phyloP scores from a whole-genome alignment of 2,888 invertebrate species.

The Athalia rosae region DNA sequence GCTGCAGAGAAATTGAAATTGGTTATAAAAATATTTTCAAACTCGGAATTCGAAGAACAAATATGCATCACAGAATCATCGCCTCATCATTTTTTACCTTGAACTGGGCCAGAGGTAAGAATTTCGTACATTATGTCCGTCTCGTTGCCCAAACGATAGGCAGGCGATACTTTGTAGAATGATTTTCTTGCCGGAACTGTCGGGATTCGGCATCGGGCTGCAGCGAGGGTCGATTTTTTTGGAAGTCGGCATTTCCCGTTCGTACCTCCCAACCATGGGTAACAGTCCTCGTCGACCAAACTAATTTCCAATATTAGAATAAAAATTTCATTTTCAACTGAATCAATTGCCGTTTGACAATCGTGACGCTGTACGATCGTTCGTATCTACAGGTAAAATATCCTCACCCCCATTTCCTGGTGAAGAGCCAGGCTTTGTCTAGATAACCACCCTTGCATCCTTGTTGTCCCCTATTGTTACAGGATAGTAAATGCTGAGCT shows the following conservation, averaged over 20 bases:
- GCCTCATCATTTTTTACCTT: conserved; percentile 78
- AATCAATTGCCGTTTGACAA: not conserved
- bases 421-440: conserved; percentile 94
- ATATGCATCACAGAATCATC: no score
- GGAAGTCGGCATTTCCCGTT: conserved; percentile 81
- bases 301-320: conserved; percentile 73
- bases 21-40: not conserved
- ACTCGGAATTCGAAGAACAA: not conserved
- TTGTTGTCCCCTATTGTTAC: conserved; percentile 84
- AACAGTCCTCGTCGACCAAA: conserved; percentile 89
- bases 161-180: conserved; percentile 84
- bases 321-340: conserved; percentile 15
- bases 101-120: conserved; percentile 92
- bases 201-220: conserved; percentile 77
- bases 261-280: conserved; percentile 82
- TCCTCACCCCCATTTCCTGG: conserved; percentile 83
- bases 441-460: conserved; percentile 93
- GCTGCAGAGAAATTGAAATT: conserved; percentile 77
- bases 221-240: conserved; percentile 72
- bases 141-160: conserved; percentile 84
- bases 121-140: conserved; percentile 95
- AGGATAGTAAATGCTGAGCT: conserved; percentile 91
- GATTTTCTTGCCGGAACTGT: conserved; percentile 76
- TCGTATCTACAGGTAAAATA: conserved; percentile 18
- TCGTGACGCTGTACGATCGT: conserved; percentile 5